Conservation (phyloP, 2,888 invertebrate genomes). For the Caenorhabditis sinica region DNA sequence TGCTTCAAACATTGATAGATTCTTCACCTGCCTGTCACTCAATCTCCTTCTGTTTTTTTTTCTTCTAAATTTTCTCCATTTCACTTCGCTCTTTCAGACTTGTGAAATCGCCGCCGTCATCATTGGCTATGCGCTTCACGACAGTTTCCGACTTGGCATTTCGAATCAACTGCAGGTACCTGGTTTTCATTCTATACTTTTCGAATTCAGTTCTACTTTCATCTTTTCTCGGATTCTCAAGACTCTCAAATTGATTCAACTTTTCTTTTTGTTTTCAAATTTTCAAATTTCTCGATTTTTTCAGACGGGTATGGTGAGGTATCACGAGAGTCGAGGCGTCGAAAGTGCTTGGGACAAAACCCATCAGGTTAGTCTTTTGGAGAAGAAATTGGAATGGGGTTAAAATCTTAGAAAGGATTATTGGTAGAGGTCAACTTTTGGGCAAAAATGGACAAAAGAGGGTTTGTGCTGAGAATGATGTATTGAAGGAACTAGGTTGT, state of each 20-base stretch:
- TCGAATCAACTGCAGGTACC: constrained; percentile 66
- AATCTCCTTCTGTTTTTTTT: too few species aligned
- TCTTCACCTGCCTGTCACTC: too few species aligned
- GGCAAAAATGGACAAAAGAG: too few species aligned
- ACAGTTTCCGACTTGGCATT: constrained; percentile 69
- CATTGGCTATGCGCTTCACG: constrained; percentile 81
- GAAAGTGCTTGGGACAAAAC: constrained; percentile 81
- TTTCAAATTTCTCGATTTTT: too few species aligned
- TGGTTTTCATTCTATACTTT: neutral
- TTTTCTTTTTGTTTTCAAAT: too few species aligned
- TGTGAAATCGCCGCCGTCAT: constrained; percentile 81
- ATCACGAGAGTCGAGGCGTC: constrained; percentile 76
- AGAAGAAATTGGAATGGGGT: too few species aligned
- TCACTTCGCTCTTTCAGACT: constrained; percentile 66
- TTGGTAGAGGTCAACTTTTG: neutral
- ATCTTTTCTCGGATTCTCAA: too few species aligned
- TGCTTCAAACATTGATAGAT: too few species aligned
- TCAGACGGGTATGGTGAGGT: constrained; percentile 76
- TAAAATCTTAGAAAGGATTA: neutral
- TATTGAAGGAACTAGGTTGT: too few species aligned
- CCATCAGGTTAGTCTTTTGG: constrained; percentile 77
- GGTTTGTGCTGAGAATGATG: too few species aligned
- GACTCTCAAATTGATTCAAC: too few species aligned
- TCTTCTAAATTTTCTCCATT: too few species aligned
- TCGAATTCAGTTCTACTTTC: neutral